Evolutionary conservation across 2,888 invertebrate species (phyloP).

Genomic region (Holacanthella duospinosa): DNA sequence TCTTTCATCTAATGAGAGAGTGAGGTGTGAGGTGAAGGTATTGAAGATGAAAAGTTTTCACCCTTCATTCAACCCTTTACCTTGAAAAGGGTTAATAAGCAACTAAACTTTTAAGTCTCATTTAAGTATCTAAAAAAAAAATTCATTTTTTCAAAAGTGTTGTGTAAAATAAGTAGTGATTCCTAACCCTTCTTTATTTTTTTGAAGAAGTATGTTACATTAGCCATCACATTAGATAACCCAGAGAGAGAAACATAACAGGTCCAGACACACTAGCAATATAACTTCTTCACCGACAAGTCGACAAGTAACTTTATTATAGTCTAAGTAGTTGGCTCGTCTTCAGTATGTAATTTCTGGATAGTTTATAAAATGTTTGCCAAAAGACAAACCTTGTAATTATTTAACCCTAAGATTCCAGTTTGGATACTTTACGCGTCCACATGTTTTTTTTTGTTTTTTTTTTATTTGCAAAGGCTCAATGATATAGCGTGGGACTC

Average conservation of each 20-base stretch:
- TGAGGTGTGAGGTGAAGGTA: too few relatives aligned
- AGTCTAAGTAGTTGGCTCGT: too few relatives aligned
- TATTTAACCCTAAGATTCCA: too few relatives aligned
- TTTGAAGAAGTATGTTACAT: not conserved
- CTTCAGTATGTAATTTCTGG: too few relatives aligned
- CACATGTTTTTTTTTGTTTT: too few relatives aligned
- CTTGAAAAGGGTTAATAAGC: not conserved
- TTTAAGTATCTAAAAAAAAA: not conserved
- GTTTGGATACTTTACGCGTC: too few relatives aligned
- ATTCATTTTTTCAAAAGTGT: not conserved
- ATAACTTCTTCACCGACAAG: too few relatives aligned
- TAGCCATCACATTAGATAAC: not conserved
- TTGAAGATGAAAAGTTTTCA: not conserved
- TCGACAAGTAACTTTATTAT: not conserved
- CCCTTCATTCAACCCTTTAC: not conserved
- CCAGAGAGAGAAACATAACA: not conserved
- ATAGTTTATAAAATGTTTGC: too few relatives aligned
- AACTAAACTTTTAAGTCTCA: not conserved
- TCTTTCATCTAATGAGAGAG: not conserved
- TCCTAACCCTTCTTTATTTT: not conserved
- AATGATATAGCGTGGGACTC: too few relatives aligned
- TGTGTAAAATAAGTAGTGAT: not conserved
- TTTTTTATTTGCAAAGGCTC: too few relatives aligned
- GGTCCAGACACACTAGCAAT: not conserved
- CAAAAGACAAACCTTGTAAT: too few relatives aligned